A percentile compares a stretch with the other conserved stretches of the same genome.
Evolutionary conservation across 2,797 vertebrate genomes (phyloP).

Genomic region (Diplodus puntazzo): DNA sequence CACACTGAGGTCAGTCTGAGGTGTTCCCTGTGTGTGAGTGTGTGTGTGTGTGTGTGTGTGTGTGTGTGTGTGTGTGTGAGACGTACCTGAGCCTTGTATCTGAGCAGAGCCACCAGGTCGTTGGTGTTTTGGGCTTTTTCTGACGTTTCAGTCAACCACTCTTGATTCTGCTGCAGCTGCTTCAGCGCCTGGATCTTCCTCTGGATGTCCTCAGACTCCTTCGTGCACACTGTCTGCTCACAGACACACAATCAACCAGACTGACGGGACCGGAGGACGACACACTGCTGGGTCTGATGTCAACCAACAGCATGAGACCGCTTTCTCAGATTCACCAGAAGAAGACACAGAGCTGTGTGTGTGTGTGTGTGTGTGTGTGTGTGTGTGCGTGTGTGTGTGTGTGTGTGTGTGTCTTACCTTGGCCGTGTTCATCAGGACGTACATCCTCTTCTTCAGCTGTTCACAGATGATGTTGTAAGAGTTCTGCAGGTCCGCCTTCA

Average conservation of each 20-base stretch:
- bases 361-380: too few relatives aligned
- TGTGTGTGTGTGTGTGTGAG: too few relatives aligned
- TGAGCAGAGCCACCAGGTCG: constrained; percentile 1
- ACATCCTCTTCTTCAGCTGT: constrained; percentile 7
- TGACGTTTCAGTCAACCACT: background rate
- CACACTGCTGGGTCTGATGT: too few relatives aligned
- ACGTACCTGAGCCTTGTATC: background rate
- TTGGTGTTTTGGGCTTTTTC: background rate
- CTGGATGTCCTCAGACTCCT: constrained; percentile 10
- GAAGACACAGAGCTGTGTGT: too few relatives aligned
- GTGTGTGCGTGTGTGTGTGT: too few relatives aligned
- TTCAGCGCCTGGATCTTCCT: constrained; percentile 9
- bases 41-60: too few relatives aligned
- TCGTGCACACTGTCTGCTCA: constrained; percentile 7
- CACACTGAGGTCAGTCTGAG: too few relatives aligned
- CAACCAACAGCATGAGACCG: too few relatives aligned
- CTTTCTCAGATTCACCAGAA: too few relatives aligned
- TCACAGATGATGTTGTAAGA: fast-evolving
- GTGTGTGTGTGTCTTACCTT: constrained; percentile 29
- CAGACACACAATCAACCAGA: too few relatives aligned
- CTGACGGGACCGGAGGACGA: too few relatives aligned
- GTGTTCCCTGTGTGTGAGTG: too few relatives aligned
- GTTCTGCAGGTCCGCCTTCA: background rate
- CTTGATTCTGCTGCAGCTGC: constrained; percentile 4
- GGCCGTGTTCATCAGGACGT: background rate